Conservation (phyloP, 1,140 invertebrate species). For the Eurosta solidaginis region DNA sequence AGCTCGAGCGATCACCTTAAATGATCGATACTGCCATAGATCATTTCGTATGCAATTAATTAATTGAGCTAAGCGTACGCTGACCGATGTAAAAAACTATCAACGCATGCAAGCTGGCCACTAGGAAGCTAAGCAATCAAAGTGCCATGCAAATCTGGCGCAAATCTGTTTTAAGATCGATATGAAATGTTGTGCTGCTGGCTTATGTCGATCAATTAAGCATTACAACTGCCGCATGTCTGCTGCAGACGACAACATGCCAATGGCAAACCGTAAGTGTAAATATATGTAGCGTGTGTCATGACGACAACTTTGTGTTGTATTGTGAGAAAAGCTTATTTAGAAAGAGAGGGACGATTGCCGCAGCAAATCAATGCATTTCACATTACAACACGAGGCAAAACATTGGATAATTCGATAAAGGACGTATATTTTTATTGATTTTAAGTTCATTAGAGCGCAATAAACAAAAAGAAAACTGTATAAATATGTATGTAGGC, state of each 20-base stretch:
- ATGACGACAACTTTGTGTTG: too few species aligned
- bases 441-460: conserved; percentile 9
- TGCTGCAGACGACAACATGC: background rate
- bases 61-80: background rate
- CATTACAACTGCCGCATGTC: background rate
- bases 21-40: conserved; percentile 5
- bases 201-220: background rate
- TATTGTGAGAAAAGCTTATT: too few species aligned
- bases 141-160: background rate
- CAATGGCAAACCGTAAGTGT: background rate
- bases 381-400: background rate
- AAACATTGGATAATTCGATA: background rate
- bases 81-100: too few species aligned
- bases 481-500: background rate
- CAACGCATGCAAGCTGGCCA: too few species aligned
- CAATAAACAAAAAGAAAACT: background rate
- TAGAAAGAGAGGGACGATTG: background rate
- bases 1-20: background rate
- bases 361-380: background rate
- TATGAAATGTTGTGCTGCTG: background rate
- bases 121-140: too few species aligned
- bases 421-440: background rate
- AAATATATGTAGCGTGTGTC: background rate
- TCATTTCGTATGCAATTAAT: conserved; percentile 16
- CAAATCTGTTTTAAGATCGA: background rate